A percentile compares a stretch with the other conserved stretches of the same genome.
phyloP scores from a whole-genome alignment of 2,797 vertebrate species.

The Helostoma temminkii region DNA sequence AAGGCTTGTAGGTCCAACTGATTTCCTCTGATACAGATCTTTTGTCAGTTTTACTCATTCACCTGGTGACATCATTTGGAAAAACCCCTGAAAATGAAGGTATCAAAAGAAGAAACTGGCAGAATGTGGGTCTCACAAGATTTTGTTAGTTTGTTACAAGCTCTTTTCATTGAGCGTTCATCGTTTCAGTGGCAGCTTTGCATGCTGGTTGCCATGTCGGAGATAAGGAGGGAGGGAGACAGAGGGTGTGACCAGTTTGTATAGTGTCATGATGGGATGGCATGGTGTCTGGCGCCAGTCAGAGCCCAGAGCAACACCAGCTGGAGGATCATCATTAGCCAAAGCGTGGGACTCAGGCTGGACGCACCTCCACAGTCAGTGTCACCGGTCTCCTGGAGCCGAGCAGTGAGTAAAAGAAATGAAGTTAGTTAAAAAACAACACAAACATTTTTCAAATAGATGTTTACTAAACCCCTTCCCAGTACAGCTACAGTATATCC shows the following conservation, averaged over 20 bases:
- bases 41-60: constrained; percentile 12
- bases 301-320: constrained; percentile 91
- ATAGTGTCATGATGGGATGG: constrained; percentile 89
- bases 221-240: constrained; percentile 42
- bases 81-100: constrained; percentile 52
- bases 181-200: constrained; percentile 60
- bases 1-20: constrained; percentile 37
- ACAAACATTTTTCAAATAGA: not conserved
- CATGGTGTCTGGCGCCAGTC: constrained; percentile 85
- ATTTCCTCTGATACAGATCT: constrained; percentile 32
- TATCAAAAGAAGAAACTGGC: constrained; percentile 43
- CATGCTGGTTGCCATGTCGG: constrained; percentile 70
- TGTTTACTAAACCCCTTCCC: constrained; percentile 10
- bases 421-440: constrained; percentile 34
- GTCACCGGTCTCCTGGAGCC: constrained; percentile 86
- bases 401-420: constrained; percentile 5
- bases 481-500: rapidly evolving
- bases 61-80: constrained; percentile 36
- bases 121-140: constrained; percentile 20
- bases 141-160: constrained; percentile 37
- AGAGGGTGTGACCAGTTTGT: constrained; percentile 50
- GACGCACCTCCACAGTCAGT: constrained; percentile 92
- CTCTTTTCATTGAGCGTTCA: constrained; percentile 31
- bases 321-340: constrained; percentile 88
- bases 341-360: constrained; percentile 89